Evolutionary conservation across 2,888 invertebrate species (phyloP).

Genomic region (Meteorus cinctellus): DNA sequence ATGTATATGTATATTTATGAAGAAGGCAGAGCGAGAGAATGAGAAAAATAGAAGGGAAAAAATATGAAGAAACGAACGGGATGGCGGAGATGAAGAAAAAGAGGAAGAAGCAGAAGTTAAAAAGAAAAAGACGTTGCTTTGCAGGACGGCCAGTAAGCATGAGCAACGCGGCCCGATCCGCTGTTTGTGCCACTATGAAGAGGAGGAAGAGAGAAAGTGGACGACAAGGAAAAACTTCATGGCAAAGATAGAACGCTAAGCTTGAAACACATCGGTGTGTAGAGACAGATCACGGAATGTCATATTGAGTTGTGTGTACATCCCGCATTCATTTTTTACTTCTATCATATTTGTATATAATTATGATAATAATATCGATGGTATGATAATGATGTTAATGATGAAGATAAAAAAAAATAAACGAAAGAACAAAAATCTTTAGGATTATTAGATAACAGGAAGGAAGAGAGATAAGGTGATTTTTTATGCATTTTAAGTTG

Average conservation of each 20-base stretch:
- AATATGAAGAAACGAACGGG: not conserved
- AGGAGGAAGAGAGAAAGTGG: conserved; percentile 25
- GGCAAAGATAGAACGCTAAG: not conserved
- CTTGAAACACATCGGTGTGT: not conserved
- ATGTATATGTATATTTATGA: not conserved
- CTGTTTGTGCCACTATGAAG: conserved; percentile 1
- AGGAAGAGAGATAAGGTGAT: too few species aligned
- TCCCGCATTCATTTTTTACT: too few species aligned
- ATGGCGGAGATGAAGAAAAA: not conserved
- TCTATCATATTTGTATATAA: too few species aligned
- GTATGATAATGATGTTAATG: too few species aligned
- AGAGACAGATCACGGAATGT: conserved; percentile 3
- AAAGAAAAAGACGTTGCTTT: conserved; percentile 40
- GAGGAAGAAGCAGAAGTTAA: conserved; percentile 40
- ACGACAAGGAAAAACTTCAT: not conserved
- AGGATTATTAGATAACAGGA: too few species aligned
- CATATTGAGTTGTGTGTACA: not conserved
- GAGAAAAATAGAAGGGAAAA: not conserved
- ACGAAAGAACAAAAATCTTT: too few species aligned
- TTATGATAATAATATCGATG: too few species aligned
- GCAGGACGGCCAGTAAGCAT: conserved; percentile 45
- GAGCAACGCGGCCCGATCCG: conserved; percentile 46
- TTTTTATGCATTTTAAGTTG: too few species aligned
- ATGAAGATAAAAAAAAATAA: too few species aligned
- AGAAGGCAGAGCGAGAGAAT: not conserved